Percentiles rank a stretch among this genome's conserved stretches.
Conservation (phyloP, 1,140 invertebrate genomes). For the Tetramorium parvispinum region DNA sequence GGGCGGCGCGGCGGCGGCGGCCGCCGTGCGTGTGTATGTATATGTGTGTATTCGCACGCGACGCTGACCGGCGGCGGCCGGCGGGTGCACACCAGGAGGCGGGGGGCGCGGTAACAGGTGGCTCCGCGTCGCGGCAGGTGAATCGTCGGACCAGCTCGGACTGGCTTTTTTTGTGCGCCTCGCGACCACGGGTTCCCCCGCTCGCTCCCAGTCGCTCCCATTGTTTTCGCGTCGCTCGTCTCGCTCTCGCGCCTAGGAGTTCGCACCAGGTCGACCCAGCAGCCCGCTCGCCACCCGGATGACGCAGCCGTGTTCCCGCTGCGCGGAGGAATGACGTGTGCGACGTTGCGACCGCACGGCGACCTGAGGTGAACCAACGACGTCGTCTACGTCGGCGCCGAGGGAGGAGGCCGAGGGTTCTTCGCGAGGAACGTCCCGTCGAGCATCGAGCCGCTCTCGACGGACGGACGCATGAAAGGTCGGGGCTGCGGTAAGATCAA, state of each 20-base stretch:
- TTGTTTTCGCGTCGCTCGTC: conserved; percentile 59
- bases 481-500: conserved; percentile 69
- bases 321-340: conserved; percentile 27
- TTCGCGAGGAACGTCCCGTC: background rate
- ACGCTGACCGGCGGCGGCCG: background rate
- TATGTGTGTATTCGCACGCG: background rate
- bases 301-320: background rate
- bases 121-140: conserved; percentile 80
- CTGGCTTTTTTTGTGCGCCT: conserved; percentile 51
- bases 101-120: conserved; percentile 76
- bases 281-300: background rate
- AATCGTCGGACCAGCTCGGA: conserved; percentile 61
- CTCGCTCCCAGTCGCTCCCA: conserved; percentile 19
- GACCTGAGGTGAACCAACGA: background rate
- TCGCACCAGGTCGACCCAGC: conserved; percentile 8
- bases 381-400: conserved; percentile 11
- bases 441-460: background rate
- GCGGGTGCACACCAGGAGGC: conserved; percentile 39
- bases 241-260: background rate
- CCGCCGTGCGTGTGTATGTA: background rate
- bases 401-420: background rate
- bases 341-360: background rate
- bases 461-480: conserved; percentile 68
- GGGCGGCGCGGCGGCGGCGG: too few relatives aligned
- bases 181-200: conserved; percentile 12